Base-by-base conservation (phyloP, 2,113 vertebrate species). In the Garra rufa region DNA sequence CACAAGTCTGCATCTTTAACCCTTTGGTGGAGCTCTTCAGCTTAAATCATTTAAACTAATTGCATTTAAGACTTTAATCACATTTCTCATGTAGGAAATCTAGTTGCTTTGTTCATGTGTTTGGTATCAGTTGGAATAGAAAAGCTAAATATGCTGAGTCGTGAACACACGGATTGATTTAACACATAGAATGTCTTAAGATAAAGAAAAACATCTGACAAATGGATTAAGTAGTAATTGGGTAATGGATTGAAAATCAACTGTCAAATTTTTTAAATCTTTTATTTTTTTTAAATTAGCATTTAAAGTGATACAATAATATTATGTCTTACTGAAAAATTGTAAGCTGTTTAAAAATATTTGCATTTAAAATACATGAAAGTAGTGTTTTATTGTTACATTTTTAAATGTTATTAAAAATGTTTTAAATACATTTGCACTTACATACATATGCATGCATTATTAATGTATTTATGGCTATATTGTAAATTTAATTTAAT, bases 11-110 rank as follows among this genome's bases (percentile, higher is more conserved):
- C 83, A 88, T 89, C 91, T 92, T 90, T 89, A 93, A 94, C 92
- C 81, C 83, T 69, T 69, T 48, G 30, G 9, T 44, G n/a, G 4
- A 38, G 30, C 86, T 46, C 84, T 84, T 90, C 92, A 91, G 87
- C 84, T 91, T 81, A 88, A 86, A 92, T 91, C 55, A 50, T 75
- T 85, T 89, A 85, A 13, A 83, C 26, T 94, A 91, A 93, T 94
- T 87, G 76, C 90, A 94, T 96, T 93, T 89, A 78, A 87, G 90
- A 91, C 92, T 91, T 90, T 94, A 95, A 96, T 92, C 91, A 92
- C 88, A 88, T 95, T 93, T 89, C 19, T 61, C 86, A 88, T 88
- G 91, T 90, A 85, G 83, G 89, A 86, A 82, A 87, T 88, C 38
- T 38, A 30, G 46, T 26, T 84, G 38, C 84, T 89, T 84, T 77